Percentiles rank a stretch among this genome's conserved stretches.
These are phyloP conservation scores for Chunga burmeisteri DNA, from an alignment of 2,113 vertebrate genomes.

Conservation along the genomic window DNA sequence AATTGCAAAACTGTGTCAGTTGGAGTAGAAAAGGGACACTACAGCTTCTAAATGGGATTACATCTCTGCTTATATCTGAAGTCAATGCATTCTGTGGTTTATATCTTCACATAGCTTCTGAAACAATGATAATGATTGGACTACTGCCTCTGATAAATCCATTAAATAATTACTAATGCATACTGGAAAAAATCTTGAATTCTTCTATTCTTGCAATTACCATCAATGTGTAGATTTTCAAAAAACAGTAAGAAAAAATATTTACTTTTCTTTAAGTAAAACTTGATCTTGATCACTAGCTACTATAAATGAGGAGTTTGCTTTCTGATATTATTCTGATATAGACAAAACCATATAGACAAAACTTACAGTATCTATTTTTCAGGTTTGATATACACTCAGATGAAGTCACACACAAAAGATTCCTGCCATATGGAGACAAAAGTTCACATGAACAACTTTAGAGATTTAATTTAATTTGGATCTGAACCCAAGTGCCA, in stretches of 20 bases:
- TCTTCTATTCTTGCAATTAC: background rate
- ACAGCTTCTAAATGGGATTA: background rate
- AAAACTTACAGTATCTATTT: background rate
- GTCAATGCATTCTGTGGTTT: background rate
- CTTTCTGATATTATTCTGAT: background rate
- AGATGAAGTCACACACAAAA: background rate
- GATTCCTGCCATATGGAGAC: background rate
- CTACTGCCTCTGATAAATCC: background rate
- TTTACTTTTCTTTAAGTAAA: background rate
- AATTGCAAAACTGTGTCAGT: background rate
- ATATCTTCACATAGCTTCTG: background rate
- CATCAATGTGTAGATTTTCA: background rate
- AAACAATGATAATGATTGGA: background rate
- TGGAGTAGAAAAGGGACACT: background rate
- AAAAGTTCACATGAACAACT: background rate
- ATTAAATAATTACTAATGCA: background rate
- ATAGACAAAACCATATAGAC: background rate
- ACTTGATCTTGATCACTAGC: background rate
- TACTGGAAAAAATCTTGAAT: background rate
- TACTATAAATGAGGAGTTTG: background rate
- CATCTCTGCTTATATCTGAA: background rate
- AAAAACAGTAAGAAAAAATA: background rate
- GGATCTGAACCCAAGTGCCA: background rate
- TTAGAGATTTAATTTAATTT: background rate
- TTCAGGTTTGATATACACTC: background rate